phyloP scores from a whole-genome alignment of 2,888 invertebrate genomes.

The Hemithea aestivaria region DNA sequence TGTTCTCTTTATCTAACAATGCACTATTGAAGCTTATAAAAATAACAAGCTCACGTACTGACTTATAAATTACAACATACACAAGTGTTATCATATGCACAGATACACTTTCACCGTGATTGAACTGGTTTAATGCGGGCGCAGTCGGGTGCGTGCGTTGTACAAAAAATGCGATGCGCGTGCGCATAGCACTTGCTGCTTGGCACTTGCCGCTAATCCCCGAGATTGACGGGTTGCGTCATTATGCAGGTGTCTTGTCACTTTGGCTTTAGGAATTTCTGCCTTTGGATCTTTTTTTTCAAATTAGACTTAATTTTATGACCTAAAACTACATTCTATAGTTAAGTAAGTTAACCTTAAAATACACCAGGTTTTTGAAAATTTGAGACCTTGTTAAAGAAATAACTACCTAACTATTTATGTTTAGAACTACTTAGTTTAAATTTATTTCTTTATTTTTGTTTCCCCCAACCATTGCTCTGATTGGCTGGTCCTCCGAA shows the following conservation, averaged over 20 bases:
- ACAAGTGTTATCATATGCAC: slow-evolving; percentile 54
- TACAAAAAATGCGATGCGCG: slow-evolving; percentile 37
- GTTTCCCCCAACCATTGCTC: too few species aligned
- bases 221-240: slow-evolving; percentile 15
- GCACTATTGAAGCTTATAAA: not conserved
- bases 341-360: too few species aligned
- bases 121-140: slow-evolving; percentile 50
- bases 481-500: too few species aligned
- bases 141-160: slow-evolving; percentile 34
- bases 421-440: too few species aligned
- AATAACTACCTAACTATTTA: not conserved
- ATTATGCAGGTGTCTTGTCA: slow-evolving; percentile 4
- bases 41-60: slow-evolving; percentile 9
- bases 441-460: too few species aligned
- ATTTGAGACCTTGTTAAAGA: too few species aligned
- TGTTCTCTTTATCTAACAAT: too few species aligned
- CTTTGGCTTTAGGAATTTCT: not conserved
- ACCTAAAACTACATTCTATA: too few species aligned
- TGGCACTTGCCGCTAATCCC: slow-evolving; percentile 14
- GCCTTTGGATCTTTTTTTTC: too few species aligned
- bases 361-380: too few species aligned
- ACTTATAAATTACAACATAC: slow-evolving; percentile 10
- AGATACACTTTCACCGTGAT: slow-evolving; percentile 61
- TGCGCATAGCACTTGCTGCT: slow-evolving; percentile 19
- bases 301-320: too few species aligned